Evolutionary conservation across 2,797 vertebrate species (phyloP), one percentile per base, ranked within the genome.

Genomic region (Harpagifer antarcticus): DNA sequence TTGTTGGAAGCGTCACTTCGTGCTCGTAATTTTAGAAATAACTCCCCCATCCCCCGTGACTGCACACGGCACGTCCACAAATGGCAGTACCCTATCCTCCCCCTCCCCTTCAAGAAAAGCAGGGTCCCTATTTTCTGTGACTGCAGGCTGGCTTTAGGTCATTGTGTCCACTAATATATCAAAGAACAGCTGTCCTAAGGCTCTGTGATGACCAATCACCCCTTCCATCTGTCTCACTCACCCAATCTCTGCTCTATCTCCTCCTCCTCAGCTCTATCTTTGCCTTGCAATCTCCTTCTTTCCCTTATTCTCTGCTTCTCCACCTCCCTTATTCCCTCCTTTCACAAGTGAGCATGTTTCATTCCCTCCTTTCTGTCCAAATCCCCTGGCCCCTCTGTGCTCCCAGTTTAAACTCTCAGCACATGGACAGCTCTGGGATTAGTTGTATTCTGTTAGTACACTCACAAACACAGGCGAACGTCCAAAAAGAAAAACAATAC

Each of bases 141-240:
- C 94, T 94, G 93, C 92, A 93, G 94, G 93, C 94, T 94, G 92
- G 92, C 92, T 94, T 94, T 93, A 92, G 91, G 94, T 95, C 94
- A 95, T 95, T 94, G 94, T 92, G 86, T 92, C 94, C 93, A 84
- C 94, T 94, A 96, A 94, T 96, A 96, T 95, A 97, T 97, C 96
- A 97, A 96, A 96, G 96, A 97, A 95, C 97, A 97, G 97, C 96
- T 97, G 98, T 97, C 94, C 95, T 92, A 89, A 92, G 91, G 93
- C 92, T 91, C 92, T 83, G 85, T 88, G 91, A 94, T 95, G 94
- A 95, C 95, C 94, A 95, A 86, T 94, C 94, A 84, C 89, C 94
- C 92, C 78, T 74, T 94, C 94, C 95, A 95, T 95, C 95, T 95
- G 95, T 94, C 92, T 84, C 86, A 61, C 75, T 84, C 63, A 48